Evolutionary conservation across 53 echinoderm and acorn worm genomes (phyloP).

Genomic region (Luidia sarsii): DNA sequence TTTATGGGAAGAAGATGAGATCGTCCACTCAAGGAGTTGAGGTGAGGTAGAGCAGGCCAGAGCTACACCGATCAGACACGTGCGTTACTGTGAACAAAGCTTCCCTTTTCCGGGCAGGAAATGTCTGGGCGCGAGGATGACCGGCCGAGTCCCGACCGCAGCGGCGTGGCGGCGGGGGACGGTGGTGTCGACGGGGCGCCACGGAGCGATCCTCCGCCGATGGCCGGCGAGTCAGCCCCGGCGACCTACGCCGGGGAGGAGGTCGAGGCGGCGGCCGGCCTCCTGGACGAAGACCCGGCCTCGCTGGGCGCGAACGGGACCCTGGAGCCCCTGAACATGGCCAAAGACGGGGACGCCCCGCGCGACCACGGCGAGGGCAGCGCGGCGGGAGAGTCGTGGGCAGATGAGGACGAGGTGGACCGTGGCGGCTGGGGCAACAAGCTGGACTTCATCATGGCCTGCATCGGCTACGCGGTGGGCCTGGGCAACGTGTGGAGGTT

Average conservation of each 20-base stretch:
- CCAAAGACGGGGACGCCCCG: not conserved
- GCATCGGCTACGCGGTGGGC: conserved; percentile 67
- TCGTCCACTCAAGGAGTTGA: no score
- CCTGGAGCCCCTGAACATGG: conserved; percentile 10
- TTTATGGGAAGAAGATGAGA: no score
- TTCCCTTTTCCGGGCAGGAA: no score
- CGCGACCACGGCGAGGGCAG: not conserved
- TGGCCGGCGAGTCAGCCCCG: not conserved
- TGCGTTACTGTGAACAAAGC: no score
- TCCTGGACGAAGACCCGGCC: not conserved
- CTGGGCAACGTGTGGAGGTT: conserved; percentile 73
- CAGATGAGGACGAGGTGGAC: conserved; percentile 2
- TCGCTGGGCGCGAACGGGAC: conserved; percentile 13
- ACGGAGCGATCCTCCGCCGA: not conserved
- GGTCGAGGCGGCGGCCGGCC: not conserved
- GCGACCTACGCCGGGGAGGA: not conserved
- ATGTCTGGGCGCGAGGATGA: no score
- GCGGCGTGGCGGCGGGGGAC: no score
- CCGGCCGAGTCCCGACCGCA: no score
- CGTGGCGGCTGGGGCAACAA: conserved; percentile 71
- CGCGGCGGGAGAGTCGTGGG: no score
- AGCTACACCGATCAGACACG: no score
- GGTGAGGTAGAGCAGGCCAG: no score
- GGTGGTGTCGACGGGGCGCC: not conserved
- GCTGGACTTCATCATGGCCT: conserved; percentile 73